Percentiles rank a stretch among this genome's conserved stretches.
Conservation (phyloP, 2,113 vertebrate species). For the Ammodytes marinus region DNA sequence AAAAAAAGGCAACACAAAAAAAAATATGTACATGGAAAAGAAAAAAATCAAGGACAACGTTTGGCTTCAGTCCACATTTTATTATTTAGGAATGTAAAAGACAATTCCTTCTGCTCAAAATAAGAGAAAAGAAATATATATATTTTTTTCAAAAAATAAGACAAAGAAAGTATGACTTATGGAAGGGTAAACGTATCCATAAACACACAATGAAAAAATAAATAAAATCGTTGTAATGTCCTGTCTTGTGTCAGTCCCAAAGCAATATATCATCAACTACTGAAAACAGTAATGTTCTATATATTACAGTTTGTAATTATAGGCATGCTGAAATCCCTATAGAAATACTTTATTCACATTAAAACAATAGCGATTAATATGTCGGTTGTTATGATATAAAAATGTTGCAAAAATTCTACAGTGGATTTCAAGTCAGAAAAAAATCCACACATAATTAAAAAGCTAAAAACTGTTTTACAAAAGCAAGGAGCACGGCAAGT, state of each 20-base stretch:
- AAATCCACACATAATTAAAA: conserved; percentile 70
- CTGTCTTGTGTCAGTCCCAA: conserved; percentile 67
- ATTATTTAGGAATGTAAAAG: conserved; percentile 88
- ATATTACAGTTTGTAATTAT: conserved; percentile 74
- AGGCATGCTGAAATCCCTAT: conserved; percentile 81
- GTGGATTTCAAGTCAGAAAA: conserved; percentile 76
- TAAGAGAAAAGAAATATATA: conserved; percentile 67
- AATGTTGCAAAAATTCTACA: conserved; percentile 80
- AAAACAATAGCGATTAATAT: conserved; percentile 79
- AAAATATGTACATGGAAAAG: not conserved
- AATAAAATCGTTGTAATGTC: conserved; percentile 74
- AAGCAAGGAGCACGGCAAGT: conserved; percentile 69
- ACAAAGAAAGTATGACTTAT: conserved; percentile 62
- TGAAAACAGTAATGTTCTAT: conserved; percentile 67
- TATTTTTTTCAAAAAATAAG: conserved; percentile 73
- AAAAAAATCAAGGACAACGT: not conserved
- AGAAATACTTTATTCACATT: conserved; percentile 86
- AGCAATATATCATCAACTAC: conserved; percentile 59
- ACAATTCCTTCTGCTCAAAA: conserved; percentile 82
- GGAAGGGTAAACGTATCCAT: conserved; percentile 74
- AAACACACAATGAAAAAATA: conserved; percentile 82
- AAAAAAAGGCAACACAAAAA: not conserved
- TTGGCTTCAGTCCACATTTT: conserved; percentile 76
- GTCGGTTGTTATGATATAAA: conserved; percentile 79
- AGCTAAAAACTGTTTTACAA: conserved; percentile 73